These are phyloP conservation scores for Isoperla grammatica DNA, from an alignment of 2,888 invertebrate genomes.

Conservation along the genomic window DNA sequence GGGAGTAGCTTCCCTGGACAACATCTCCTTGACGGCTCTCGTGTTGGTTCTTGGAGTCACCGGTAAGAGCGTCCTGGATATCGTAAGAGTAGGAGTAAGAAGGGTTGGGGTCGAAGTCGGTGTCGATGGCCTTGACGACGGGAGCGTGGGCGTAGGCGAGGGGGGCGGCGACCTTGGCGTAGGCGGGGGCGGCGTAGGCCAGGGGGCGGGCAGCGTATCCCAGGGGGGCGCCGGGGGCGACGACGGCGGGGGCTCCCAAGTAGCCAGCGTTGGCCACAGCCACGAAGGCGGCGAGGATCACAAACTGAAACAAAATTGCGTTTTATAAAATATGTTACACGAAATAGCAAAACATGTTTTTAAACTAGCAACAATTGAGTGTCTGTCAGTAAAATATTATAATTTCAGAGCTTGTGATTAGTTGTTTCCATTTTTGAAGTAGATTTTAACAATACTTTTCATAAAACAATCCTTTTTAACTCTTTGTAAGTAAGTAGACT, in stretches of 20 bases:
- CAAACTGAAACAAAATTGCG: constrained; percentile 1
- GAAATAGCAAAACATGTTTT: too few species aligned
- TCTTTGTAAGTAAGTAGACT: too few species aligned
- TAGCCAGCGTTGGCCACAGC: constrained; percentile 11
- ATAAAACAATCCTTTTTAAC: too few species aligned
- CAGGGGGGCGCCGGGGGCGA: constrained; percentile 9
- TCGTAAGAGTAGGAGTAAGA: constrained; percentile 14
- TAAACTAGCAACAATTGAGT: too few species aligned
- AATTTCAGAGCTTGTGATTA: too few species aligned
- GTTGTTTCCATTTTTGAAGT: too few species aligned
- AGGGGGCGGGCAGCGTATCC: neutral
- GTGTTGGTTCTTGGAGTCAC: constrained; percentile 18
- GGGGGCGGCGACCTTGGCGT: constrained; percentile 4
- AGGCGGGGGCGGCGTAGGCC: constrained; percentile 9
- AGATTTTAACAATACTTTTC: too few species aligned
- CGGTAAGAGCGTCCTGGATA: constrained; percentile 19
- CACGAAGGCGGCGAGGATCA: constrained; percentile 12
- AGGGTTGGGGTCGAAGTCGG: constrained; percentile 18
- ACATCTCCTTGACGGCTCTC: constrained; percentile 20
- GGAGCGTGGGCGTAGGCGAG: constrained; percentile 10
- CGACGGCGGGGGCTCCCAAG: too few species aligned
- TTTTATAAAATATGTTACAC: neutral
- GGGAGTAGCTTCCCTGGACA: constrained; percentile 19
- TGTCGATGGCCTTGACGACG: constrained; percentile 12
- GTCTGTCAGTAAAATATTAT: too few species aligned